Conservation (phyloP, 2,113 vertebrate species). For the Chloroceryle aenea region DNA sequence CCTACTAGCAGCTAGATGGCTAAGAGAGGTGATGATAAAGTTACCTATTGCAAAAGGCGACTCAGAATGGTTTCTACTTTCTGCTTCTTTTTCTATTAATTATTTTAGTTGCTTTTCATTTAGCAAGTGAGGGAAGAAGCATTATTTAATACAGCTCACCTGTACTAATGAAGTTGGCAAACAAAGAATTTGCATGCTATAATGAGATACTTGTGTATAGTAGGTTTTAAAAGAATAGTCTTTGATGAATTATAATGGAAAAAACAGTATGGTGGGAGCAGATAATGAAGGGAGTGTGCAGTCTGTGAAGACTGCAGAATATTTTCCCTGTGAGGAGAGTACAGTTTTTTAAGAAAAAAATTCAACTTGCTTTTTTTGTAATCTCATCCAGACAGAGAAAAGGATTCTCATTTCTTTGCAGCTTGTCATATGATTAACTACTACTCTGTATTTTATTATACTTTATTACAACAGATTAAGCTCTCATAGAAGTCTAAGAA, state of each 20-base stretch:
- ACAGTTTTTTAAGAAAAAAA: background rate
- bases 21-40: background rate
- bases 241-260: constrained; percentile 7
- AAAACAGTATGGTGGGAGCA: background rate
- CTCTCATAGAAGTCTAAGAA: background rate
- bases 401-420: background rate
- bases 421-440: background rate
- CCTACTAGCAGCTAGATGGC: background rate
- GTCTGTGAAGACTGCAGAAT: background rate
- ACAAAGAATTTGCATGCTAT: constrained; percentile 37
- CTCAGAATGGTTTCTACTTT: background rate
- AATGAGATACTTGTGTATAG: constrained; percentile 48
- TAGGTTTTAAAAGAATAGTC: constrained; percentile 24
- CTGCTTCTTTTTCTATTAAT: background rate
- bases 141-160: constrained; percentile 15
- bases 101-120: constrained; percentile 32
- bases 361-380: background rate
- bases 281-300: background rate
- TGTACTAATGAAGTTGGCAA: constrained; percentile 8
- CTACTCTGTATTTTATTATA: background rate
- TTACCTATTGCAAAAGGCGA: background rate
- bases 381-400: background rate
- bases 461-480: background rate
- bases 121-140: background rate
- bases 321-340: background rate